Percentiles rank a stretch among this genome's conserved stretches.
Evolutionary conservation across 1,140 invertebrate genomes (phyloP).

Genomic region (Calosoma granatense): DNA sequence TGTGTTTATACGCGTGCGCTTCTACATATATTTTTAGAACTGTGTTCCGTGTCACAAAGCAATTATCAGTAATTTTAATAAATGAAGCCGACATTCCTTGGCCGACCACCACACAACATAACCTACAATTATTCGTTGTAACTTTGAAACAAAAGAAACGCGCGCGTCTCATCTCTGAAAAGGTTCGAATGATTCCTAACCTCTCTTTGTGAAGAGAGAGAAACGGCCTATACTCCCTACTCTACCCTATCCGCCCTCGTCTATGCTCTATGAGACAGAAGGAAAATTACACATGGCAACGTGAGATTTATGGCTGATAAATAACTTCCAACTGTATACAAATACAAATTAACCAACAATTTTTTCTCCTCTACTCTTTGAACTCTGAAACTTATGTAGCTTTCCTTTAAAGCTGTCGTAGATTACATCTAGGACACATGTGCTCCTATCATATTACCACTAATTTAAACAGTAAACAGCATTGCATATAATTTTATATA

Average conservation of each 20-base stretch:
- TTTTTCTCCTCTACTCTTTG: too few relatives aligned
- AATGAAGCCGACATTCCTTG: conserved; percentile 5
- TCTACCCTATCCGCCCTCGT: neutral
- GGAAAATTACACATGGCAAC: conserved; percentile 2
- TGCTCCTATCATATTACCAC: too few relatives aligned
- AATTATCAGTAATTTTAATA: conserved; percentile 8
- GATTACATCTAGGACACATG: too few relatives aligned
- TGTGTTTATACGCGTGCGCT: neutral
- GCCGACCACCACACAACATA: neutral
- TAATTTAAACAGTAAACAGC: too few relatives aligned
- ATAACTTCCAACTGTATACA: neutral
- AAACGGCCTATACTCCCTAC: neutral
- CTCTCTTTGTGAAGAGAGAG: too few relatives aligned
- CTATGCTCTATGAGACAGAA: neutral
- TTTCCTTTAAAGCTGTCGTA: too few relatives aligned
- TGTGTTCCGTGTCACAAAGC: conserved; percentile 7
- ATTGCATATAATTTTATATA: too few relatives aligned
- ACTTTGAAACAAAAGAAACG: neutral
- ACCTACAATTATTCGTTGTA: neutral
- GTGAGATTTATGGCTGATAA: conserved; percentile 4
- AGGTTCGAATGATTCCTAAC: neutral
- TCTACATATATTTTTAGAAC: conserved; percentile 1
- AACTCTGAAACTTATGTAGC: too few relatives aligned
- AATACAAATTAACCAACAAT: too few relatives aligned
- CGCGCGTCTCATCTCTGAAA: neutral